Evolutionary conservation across 2,797 vertebrate species (phyloP).

Genomic region (Myotis daubentonii): DNA sequence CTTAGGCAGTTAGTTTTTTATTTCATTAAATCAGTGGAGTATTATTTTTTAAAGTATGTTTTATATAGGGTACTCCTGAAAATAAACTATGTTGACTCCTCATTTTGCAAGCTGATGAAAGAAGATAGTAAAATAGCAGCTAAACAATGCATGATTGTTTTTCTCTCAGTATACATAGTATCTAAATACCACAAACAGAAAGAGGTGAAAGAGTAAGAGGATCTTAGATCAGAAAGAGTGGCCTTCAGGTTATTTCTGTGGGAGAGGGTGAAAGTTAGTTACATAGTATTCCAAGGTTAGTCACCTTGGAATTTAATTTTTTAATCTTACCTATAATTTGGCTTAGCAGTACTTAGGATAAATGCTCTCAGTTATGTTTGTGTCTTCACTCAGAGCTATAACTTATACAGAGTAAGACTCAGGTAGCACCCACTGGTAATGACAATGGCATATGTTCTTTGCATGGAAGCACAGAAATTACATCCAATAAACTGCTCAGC

Average conservation of each 20-base stretch:
- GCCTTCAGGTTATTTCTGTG: not conserved
- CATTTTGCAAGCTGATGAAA: slow-evolving; percentile 18
- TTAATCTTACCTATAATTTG: not conserved
- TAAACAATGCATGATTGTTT: slow-evolving; percentile 41
- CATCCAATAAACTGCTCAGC: not conserved
- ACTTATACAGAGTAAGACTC: not conserved
- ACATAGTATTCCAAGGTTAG: not conserved
- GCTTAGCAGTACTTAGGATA: not conserved
- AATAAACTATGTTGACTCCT: slow-evolving; percentile 49
- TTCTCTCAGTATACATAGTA: not conserved
- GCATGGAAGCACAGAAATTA: not conserved
- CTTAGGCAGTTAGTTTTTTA: slow-evolving; percentile 17
- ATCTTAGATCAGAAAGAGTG: slow-evolving; percentile 6
- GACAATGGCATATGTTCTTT: not conserved
- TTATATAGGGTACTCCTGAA: slow-evolving; percentile 25
- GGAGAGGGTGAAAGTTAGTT: not conserved
- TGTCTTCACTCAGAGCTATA: not conserved
- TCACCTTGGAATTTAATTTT: not conserved
- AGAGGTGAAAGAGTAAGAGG: slow-evolving; percentile 1
- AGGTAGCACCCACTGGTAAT: not conserved
- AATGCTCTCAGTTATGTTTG: not conserved
- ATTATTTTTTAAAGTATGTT: slow-evolving; percentile 29
- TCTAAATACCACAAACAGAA: slow-evolving; percentile 34
- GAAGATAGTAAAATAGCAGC: slow-evolving; percentile 38
- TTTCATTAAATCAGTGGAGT: slow-evolving; percentile 49